Base-by-base conservation (phyloP, 2,888 invertebrate genomes). In the Proisotoma minuta region DNA sequence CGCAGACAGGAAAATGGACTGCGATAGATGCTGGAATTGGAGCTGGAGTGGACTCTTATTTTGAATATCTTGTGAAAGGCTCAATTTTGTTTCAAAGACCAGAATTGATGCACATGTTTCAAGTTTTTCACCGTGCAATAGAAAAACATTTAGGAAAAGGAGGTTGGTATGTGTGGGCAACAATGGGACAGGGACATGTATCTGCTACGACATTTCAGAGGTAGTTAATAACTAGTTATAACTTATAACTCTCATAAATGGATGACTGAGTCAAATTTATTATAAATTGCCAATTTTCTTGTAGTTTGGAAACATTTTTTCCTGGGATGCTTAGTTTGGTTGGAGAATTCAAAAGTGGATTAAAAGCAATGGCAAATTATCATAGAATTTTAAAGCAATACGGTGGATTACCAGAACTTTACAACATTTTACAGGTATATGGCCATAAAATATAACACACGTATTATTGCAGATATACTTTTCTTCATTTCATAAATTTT, bases 161-260 rank as follows among this genome's bases (percentile, higher is more conserved):
- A 74, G 97, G 99, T 78, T 99, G 99, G 98, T 95, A 96, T 77
- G 85, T 98, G 74, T 99, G 98, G 98, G 98, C 94, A 0, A 91
- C 94, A n/a, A 99, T 99, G 98, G 84, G 88, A 50, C 91, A 94
- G 75, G 98, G 93, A 0, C 90, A 92, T 76, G 90, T 98, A 4
- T 95, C 97, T 0, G 65, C 71, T 1, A 67, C 73, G 3, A 68
- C 73, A 15, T 73, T 73, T 57, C 71, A 71, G 49, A 70, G 69
- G 67, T 69, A 51, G 24, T 3, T 28, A 3, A 59, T 26, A 34
- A 23, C 8, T n/a, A 12, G 43, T 15, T 43, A 12, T 10, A 10
- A 8, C 15, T 34, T 34, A 34, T 34, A 34, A 34, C 34, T 10
- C 15, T 34, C 15, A 10, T 34, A 34, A 34, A 10, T 8, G 8